Conservation (phyloP, 2,113 vertebrate species). For the Melanostigma gelatinosum region DNA sequence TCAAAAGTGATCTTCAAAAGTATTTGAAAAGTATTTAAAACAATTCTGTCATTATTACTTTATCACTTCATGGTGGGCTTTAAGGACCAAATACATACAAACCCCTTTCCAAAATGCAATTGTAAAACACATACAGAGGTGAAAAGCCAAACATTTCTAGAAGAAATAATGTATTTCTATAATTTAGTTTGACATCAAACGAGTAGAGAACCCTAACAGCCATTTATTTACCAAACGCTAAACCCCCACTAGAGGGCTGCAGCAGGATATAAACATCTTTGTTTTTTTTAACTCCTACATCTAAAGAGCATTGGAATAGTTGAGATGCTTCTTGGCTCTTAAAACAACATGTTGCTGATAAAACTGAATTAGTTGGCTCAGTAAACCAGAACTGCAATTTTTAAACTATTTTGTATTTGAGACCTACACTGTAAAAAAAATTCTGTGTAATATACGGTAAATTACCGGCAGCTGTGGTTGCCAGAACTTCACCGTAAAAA, state of each 20-base stretch:
- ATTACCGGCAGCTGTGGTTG: too few species aligned
- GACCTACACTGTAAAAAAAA: too few species aligned
- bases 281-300: not conserved
- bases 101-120: not conserved
- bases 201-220: not conserved
- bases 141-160: not conserved
- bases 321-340: not conserved
- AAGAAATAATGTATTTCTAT: not conserved
- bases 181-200: not conserved
- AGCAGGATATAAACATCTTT: not conserved
- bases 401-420: not conserved
- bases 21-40: not conserved
- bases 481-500: too few species aligned
- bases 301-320: not conserved
- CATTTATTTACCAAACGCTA: not conserved
- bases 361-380: not conserved
- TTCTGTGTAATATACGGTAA: too few species aligned
- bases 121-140: not conserved
- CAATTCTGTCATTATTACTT: too few species aligned
- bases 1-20: not conserved
- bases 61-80: not conserved
- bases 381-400: not conserved
- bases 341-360: not conserved
- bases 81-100: not conserved
- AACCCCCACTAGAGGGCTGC: not conserved